Evolutionary conservation across 2,797 vertebrate species (phyloP).

Genomic region (Pseudochaenichthys georgianus): DNA sequence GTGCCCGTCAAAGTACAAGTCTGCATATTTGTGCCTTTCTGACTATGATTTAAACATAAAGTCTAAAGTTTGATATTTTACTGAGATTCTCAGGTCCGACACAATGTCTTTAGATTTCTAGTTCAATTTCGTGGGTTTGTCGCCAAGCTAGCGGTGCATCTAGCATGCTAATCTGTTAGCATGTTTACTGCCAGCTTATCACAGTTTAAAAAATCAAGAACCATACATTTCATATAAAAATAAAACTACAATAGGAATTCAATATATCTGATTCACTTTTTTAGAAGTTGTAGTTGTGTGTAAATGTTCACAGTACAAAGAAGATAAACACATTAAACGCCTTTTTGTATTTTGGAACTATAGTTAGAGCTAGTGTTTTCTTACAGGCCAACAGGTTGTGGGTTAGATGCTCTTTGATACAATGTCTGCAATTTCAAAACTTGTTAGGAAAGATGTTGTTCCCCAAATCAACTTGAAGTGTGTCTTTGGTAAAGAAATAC

Average conservation of each 20-base stretch:
- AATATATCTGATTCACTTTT: too few species aligned
- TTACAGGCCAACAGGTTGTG: not conserved
- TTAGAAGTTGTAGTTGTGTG: too few species aligned
- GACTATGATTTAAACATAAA: not conserved
- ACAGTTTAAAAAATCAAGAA: too few species aligned
- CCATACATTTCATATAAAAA: too few species aligned
- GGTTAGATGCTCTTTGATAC: not conserved
- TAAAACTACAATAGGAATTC: too few species aligned
- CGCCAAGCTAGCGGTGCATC: not conserved
- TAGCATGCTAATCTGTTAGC: not conserved
- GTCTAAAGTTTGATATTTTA: not conserved
- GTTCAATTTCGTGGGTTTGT: not conserved
- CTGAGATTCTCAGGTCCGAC: not conserved
- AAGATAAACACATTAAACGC: too few species aligned
- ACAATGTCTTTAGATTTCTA: not conserved
- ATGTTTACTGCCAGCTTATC: not conserved
- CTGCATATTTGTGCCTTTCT: slow-evolving; percentile 16
- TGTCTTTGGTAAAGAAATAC: not conserved
- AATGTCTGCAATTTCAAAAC: not conserved
- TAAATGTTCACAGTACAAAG: too few species aligned
- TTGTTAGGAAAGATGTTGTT: not conserved
- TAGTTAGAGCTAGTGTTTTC: not conserved
- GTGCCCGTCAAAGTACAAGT: not conserved
- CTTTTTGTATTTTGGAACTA: too few species aligned
- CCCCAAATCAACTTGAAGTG: not conserved